A percentile compares a stretch with the other conserved stretches of the same genome.
Conservation (phyloP, 2,888 invertebrate genomes). For the Patella pellucida region DNA sequence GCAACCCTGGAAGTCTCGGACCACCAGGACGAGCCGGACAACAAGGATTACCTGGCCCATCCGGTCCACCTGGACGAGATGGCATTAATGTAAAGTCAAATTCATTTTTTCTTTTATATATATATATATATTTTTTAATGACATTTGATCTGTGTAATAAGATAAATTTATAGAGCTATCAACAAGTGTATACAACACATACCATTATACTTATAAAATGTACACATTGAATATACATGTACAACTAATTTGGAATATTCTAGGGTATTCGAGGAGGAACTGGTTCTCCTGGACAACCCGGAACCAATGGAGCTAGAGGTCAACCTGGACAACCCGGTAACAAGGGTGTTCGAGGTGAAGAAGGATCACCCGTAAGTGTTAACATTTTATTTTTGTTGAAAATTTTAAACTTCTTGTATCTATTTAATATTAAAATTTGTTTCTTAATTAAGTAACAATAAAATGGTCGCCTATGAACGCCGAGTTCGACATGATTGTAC, state of each 20-base stretch:
- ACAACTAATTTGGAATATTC: constrained; percentile 7
- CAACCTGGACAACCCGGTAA: constrained; percentile 77
- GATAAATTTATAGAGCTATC: too few relatives aligned
- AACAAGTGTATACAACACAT: too few relatives aligned
- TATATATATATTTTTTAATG: too few relatives aligned
- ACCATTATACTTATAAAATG: too few relatives aligned
- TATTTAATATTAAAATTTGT: too few relatives aligned
- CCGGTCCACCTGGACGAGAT: constrained; percentile 50
- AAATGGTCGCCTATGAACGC: too few relatives aligned
- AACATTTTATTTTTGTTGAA: not conserved
- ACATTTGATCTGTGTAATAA: too few relatives aligned
- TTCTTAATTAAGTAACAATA: too few relatives aligned
- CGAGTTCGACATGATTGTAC: too few relatives aligned
- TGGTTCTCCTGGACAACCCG: constrained; percentile 81
- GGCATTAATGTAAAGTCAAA: constrained; percentile 52
- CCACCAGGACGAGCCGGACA: constrained; percentile 54
- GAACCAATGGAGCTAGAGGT: constrained; percentile 82
- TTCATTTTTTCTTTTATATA: not conserved
- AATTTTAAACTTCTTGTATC: too few relatives aligned
- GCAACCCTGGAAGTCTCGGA: constrained; percentile 75
- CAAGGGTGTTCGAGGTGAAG: constrained; percentile 52
- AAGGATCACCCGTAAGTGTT: constrained; percentile 48
- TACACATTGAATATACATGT: too few relatives aligned
- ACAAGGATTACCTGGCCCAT: constrained; percentile 50
- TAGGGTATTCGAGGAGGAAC: constrained; percentile 72